phyloP scores from a whole-genome alignment of 1,140 invertebrate genomes.

The Eriocheir sinensis region DNA sequence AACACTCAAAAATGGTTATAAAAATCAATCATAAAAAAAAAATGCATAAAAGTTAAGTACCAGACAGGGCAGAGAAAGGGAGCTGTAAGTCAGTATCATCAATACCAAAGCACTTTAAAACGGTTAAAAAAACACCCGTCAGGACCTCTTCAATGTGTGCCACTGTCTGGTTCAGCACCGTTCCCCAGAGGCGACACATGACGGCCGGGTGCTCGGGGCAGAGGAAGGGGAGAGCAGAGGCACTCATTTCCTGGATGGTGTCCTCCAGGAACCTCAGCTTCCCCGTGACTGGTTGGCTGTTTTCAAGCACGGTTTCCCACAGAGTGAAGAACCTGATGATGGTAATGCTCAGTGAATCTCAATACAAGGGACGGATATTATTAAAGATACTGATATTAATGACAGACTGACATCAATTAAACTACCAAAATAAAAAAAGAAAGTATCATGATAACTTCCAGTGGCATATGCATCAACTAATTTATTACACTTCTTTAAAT shows the following conservation, averaged over 20 bases:
- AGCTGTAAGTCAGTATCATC: background rate
- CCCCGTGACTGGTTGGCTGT: constrained; percentile 63
- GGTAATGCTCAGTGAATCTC: background rate
- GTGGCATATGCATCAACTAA: too few species aligned
- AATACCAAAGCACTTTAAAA: background rate
- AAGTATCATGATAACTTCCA: too few species aligned
- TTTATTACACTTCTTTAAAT: too few species aligned
- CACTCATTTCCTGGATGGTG: constrained; percentile 57
- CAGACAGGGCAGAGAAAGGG: background rate
- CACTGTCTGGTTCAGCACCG: constrained; percentile 37
- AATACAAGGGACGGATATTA: background rate
- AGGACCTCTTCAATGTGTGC: constrained; percentile 60
- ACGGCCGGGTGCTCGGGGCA: constrained; percentile 45
- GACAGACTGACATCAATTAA: too few species aligned
- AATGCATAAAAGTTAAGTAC: background rate
- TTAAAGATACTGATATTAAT: too few species aligned
- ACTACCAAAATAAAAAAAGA: too few species aligned
- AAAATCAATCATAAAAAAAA: background rate
- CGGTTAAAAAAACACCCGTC: background rate
- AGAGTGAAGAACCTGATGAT: constrained; percentile 59
- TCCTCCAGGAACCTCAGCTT: constrained; percentile 66
- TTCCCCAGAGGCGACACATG: constrained; percentile 35
- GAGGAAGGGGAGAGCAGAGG: constrained; percentile 11
- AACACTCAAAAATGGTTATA: background rate
- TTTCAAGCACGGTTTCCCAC: constrained; percentile 58